A percentile compares a stretch with the other conserved stretches of the same genome.
phyloP scores from a whole-genome alignment of 2,797 vertebrate species.

The Somateria mollissima region DNA sequence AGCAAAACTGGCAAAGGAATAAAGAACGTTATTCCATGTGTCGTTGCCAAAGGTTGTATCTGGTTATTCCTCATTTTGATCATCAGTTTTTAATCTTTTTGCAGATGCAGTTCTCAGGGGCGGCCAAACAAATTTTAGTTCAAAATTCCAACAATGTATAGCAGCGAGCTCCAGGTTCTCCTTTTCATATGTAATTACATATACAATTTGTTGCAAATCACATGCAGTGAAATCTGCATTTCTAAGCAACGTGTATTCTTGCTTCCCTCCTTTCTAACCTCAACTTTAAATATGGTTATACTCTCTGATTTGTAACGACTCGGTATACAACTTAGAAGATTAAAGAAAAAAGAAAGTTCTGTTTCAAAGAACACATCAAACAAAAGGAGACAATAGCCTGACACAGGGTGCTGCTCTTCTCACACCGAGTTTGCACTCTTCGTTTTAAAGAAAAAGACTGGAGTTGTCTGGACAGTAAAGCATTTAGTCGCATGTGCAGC shows the following conservation, averaged over 20 bases:
- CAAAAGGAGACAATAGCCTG: background rate
- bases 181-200: conserved; percentile 2
- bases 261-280: conserved; percentile 36
- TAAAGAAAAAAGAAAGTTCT: conserved; percentile 32
- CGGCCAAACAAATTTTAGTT: conserved; percentile 20
- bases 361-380: background rate
- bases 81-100: conserved; percentile 22
- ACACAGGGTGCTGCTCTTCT: background rate
- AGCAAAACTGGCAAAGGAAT: conserved; percentile 55
- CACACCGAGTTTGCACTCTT: background rate
- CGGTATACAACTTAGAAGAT: background rate
- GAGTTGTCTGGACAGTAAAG: background rate
- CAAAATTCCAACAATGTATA: background rate
- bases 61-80: conserved; percentile 43
- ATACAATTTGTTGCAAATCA: conserved; percentile 40
- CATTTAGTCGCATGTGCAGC: background rate
- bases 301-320: background rate
- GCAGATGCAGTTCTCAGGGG: conserved; percentile 31
- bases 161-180: background rate
- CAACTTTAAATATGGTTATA: conserved; percentile 25
- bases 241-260: conserved; percentile 22
- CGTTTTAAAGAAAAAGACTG: background rate
- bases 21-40: background rate
- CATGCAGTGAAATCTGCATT: conserved; percentile 35
- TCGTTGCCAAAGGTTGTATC: conserved; percentile 22